Percentiles rank a stretch among this genome's conserved stretches.
Evolutionary conservation across 2,797 vertebrate species (phyloP).

Genomic region (Dallia pectoralis): DNA sequence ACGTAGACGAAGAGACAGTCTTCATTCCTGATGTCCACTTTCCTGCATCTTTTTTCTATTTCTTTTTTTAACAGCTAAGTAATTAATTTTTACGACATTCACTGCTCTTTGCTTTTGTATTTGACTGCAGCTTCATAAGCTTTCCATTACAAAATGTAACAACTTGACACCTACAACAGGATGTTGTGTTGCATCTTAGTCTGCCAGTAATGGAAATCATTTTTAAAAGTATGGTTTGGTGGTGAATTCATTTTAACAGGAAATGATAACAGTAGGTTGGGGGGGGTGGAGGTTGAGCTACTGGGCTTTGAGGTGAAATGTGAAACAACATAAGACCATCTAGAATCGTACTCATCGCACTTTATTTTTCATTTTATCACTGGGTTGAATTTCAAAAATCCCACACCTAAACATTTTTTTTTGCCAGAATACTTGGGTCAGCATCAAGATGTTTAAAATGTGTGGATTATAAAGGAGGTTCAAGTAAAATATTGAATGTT

Average conservation of each 20-base stretch:
- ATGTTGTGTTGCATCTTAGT: background rate
- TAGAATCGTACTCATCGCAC: no score
- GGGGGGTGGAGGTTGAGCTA: background rate
- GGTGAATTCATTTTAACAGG: constrained; percentile 9
- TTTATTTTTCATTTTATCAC: no score
- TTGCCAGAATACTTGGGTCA: background rate
- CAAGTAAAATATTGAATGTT: no score
- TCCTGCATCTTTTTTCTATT: constrained; percentile 10
- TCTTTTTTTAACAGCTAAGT: background rate
- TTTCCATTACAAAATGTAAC: background rate
- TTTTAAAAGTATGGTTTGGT: constrained; percentile 8
- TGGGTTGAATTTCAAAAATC: background rate
- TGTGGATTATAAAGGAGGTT: no score
- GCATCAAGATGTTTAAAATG: no score
- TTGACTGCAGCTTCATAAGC: background rate
- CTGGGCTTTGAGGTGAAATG: background rate
- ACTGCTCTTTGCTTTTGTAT: background rate
- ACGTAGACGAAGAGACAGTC: background rate
- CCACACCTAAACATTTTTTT: background rate
- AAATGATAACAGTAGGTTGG: background rate
- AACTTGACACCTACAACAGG: background rate
- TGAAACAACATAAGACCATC: background rate
- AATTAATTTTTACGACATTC: background rate
- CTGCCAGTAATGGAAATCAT: constrained; percentile 6
- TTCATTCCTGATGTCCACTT: background rate